Evolutionary conservation across 2,113 vertebrate species (phyloP).

Genomic region (Prionailurus bengalensis): DNA sequence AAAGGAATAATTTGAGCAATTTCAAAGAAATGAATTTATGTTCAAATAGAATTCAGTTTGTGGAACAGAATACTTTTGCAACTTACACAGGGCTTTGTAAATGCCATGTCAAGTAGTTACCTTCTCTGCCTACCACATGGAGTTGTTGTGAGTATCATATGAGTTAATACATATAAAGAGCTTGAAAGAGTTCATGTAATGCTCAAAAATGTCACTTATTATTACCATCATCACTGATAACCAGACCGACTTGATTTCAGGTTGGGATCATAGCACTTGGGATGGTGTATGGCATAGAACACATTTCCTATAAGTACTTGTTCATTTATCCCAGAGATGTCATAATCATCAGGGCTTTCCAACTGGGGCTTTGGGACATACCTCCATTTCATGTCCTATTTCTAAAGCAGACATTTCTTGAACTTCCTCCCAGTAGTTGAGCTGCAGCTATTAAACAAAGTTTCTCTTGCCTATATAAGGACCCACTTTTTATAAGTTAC

Average conservation of each 20-base stretch:
- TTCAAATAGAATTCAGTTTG: background rate
- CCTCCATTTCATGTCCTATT: background rate
- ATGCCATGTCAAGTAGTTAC: background rate
- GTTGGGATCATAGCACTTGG: background rate
- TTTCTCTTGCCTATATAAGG: background rate
- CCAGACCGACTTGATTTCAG: background rate
- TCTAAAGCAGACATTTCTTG: conserved; percentile 37
- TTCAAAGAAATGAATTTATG: background rate
- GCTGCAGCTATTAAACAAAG: conserved; percentile 10
- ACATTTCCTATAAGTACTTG: background rate
- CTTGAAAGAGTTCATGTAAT: background rate
- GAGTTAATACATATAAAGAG: background rate
- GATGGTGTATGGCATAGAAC: background rate
- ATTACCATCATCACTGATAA: background rate
- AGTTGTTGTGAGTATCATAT: background rate
- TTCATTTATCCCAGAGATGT: background rate
- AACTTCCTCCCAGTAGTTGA: background rate
- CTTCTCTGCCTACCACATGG: background rate
- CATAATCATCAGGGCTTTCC: background rate
- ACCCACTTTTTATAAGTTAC: background rate
- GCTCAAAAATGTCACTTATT: background rate
- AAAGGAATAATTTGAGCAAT: background rate
- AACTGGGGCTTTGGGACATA: background rate
- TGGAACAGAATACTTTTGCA: background rate
- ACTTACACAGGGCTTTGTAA: background rate